Evolutionary conservation across 2,888 invertebrate species (phyloP), one percentile per base, ranked within the genome.

Genomic region (Athripsodes cinereus): DNA sequence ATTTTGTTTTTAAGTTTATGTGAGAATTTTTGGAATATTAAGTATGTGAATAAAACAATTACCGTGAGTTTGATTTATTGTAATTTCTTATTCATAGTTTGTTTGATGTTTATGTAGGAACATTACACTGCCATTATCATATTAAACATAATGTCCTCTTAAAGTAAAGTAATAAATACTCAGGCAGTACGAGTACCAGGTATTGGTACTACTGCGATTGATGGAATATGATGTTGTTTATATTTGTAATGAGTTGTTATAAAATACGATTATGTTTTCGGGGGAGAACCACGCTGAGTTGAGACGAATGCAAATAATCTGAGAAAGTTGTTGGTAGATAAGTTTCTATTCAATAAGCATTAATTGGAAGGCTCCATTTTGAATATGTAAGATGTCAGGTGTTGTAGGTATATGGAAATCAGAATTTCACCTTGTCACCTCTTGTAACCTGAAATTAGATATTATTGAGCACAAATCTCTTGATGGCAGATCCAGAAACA

Each of bases 401-500:
- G 19, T 11, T n/a, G n/a, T n/a, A n/a, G 44, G 47, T 47, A 47
- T 19, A 20, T 47, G 19, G 47, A 20, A 47, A 47, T 47, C 47
- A 47, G 47, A 18, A 18, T 16, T 44, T 13, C 18, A 44, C 44
- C 44, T 16, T 47, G 47, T 47, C 35, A 10, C 40, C 50, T 20
- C 19, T 44, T 19, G 50, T 49, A 53, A 58, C 58, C 58, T 58
- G 58, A 53, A 49, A 48, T 52, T 48, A 48, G 35, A 22, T 34
- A 34, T 49, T 50, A 35, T 54, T 46, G 52, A 47, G 57, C 44
- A 57, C 47, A 13, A 16, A 44, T 21, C 47, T 54, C 49, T 44
- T 34, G 48, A 35, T 46, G 31, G 34, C 58, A 50, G 31, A 35
- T 51, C 52, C 50, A 48, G 49, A 50, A 57, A 60, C 61, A 56